Evolutionary conservation across 2,888 invertebrate species (phyloP), one percentile per base, ranked within the genome.

Genomic region (Alloplasta piceator): DNA sequence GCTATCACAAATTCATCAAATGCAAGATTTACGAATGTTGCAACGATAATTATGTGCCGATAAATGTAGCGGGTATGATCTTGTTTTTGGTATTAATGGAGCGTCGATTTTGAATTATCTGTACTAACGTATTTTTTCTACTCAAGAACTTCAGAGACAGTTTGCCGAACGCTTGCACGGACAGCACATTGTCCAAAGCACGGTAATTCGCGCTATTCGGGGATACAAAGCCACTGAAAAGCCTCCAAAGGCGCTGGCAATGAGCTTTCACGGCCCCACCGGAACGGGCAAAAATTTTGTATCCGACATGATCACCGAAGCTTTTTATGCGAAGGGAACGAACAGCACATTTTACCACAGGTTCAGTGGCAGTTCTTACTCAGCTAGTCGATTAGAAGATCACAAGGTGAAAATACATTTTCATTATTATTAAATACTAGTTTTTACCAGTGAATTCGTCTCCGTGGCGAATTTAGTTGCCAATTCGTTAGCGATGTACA

Each of bases 261-360:
- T 99, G 87, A 98, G 98, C 89, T 96, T 99, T 87, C 99, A 99
- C 93, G 99, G 99, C 0, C 96, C 96, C 93, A 96, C 98, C 0
- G 99, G 99, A 6, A 96, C 96, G 43, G 99, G 99, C 0, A 99
- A 99, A 92, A 98, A 98, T 90, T 98, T 95, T 93, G 96, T 98
- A 10, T 93, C 96, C 0, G 94, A 94, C 78, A 95, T 97, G 92
- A 95, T 98, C 82, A 95, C 95, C 0, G 94, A 96, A 71, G 94
- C 94, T 83, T 90, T 97, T n/a, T 98, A 94, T 89, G 90, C 90
- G 79, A 92, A 95, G 36, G 98, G 98, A 0, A 92, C 94, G 87
- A 90, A 95, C 83, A 98, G 98, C 91, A 93, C 94, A 84, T 97
- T 94, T 94, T 97, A 97, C 4, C 96, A 98, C 90, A 93, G 96